Percentiles rank a stretch among this genome's conserved stretches.
Conservation (phyloP, 2,113 vertebrate genomes). For the Cynocephalus volans region DNA sequence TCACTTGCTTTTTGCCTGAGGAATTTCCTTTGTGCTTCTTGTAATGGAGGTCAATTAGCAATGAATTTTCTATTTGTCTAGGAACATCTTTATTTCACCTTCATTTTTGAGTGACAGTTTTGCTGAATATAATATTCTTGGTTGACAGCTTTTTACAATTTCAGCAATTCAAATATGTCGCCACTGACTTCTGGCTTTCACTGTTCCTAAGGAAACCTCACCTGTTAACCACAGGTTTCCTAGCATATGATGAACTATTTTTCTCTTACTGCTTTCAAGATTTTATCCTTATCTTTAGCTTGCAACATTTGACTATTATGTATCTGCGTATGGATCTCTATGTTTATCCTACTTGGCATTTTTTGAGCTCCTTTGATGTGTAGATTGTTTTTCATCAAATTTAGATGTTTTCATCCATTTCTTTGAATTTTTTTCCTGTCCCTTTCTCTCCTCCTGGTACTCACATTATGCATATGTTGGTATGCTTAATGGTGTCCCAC, state of each 20-base stretch:
- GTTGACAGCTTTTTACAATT: background rate
- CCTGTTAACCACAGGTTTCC: background rate
- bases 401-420: background rate
- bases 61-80: background rate
- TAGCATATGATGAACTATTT: background rate
- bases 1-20: constrained; percentile 9
- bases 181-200: background rate
- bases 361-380: background rate
- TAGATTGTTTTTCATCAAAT: constrained; percentile 7
- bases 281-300: background rate
- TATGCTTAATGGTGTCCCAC: background rate
- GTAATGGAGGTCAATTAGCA: background rate
- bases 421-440: background rate
- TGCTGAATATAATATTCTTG: constrained; percentile 37
- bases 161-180: background rate
- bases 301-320: background rate
- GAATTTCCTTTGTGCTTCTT: constrained; percentile 5
- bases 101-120: constrained; percentile 41
- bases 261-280: background rate
- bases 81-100: constrained; percentile 34
- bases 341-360: background rate
- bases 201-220: background rate
- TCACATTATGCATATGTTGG: background rate
- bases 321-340: background rate
- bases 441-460: background rate